Percentiles rank a stretch among this genome's conserved stretches.
phyloP scores from a whole-genome alignment of 2,888 invertebrate species.

The Candidula unifasciata region DNA sequence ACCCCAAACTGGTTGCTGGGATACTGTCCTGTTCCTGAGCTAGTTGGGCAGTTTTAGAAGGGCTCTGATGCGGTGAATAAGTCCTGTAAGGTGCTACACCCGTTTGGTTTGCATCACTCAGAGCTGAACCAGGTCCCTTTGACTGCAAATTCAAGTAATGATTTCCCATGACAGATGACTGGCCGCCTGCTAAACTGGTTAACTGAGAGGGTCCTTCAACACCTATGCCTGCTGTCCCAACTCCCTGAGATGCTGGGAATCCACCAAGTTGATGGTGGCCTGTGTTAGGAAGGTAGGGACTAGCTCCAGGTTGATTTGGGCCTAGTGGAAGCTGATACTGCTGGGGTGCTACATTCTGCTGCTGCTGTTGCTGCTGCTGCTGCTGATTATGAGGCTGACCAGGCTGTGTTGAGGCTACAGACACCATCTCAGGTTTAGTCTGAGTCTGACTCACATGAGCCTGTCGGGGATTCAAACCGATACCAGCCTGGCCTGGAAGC shows the following conservation, averaged over 20 bases:
- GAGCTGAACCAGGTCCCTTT: not conserved
- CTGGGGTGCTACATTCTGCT: not conserved
- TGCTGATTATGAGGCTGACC: not conserved
- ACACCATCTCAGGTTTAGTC: not conserved
- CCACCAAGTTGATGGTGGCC: not conserved
- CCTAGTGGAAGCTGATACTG: not conserved
- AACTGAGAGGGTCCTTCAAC: not conserved
- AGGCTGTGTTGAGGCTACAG: not conserved
- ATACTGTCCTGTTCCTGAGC: not conserved
- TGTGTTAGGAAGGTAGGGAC: not conserved
- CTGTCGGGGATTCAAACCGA: not conserved
- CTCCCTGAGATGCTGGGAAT: not conserved
- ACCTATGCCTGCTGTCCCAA: not conserved
- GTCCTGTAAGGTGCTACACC: not conserved
- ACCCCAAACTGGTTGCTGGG: constrained; percentile 38
- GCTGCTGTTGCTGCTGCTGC: not conserved
- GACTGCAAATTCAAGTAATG: not conserved
- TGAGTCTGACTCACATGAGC: constrained; percentile 9
- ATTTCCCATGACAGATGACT: not conserved
- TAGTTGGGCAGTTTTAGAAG: not conserved
- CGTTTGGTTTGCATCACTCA: not conserved
- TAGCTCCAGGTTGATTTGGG: not conserved
- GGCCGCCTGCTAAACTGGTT: not conserved
- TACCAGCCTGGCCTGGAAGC: constrained; percentile 25
- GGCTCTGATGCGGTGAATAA: constrained; percentile 12